These are phyloP conservation scores for Bombus vancouverensis DNA, from an alignment of 1,140 invertebrate genomes.

Conservation along the genomic window DNA sequence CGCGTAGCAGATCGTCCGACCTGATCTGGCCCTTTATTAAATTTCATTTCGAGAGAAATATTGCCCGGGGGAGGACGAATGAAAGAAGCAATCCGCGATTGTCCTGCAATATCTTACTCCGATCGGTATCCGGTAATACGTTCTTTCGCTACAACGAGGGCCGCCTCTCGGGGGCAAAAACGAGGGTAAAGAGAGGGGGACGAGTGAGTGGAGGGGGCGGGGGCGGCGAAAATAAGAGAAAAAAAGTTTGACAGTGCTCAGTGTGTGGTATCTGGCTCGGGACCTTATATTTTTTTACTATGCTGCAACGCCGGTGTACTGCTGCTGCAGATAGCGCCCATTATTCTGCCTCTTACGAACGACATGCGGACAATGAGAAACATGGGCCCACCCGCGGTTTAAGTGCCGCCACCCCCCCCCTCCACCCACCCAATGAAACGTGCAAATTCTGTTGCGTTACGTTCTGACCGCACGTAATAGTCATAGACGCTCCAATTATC, in stretches of 20 bases:
- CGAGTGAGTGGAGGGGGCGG: not conserved
- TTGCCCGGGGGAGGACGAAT: slow-evolving; percentile 35
- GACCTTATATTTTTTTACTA: slow-evolving; percentile 56
- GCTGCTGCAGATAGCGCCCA: slow-evolving; percentile 58
- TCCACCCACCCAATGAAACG: slow-evolving; percentile 31
- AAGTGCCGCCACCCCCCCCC: slow-evolving; percentile 28
- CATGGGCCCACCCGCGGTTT: slow-evolving; percentile 63
- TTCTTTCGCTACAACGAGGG: slow-evolving; percentile 53
- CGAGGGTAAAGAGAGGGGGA: not conserved
- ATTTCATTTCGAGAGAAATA: slow-evolving; percentile 59
- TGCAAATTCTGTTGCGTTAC: slow-evolving; percentile 58
- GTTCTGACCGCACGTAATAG: slow-evolving; percentile 11
- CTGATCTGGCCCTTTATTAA: slow-evolving; percentile 47
- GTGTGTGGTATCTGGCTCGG: slow-evolving; percentile 65
- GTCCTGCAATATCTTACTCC: slow-evolving; percentile 58
- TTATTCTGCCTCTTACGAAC: slow-evolving; percentile 65
- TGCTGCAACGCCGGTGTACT: slow-evolving; percentile 40
- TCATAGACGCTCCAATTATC: slow-evolving; percentile 60
- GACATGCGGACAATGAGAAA: slow-evolving; percentile 67
- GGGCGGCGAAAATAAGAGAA: slow-evolving; percentile 11
- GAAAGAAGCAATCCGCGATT: slow-evolving; percentile 57
- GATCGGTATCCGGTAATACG: slow-evolving; percentile 66
- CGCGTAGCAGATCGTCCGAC: slow-evolving; percentile 9
- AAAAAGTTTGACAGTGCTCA: slow-evolving; percentile 47
- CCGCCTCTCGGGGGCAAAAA: not conserved